Base-by-base conservation (phyloP, 1,140 invertebrate species). In the Bombus picipes region DNA sequence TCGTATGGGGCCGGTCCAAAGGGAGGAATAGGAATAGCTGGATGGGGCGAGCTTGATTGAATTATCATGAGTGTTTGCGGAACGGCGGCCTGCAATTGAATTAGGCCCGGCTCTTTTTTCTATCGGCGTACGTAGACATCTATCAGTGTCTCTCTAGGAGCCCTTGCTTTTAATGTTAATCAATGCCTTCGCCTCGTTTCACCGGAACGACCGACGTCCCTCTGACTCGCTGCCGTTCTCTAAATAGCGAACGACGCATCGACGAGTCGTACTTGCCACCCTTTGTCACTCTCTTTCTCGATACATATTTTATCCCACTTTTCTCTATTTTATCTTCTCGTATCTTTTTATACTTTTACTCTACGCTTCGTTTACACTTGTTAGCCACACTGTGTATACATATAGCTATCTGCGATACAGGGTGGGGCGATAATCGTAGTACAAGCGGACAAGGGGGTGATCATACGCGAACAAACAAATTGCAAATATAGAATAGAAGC, bases 11-110 rank as follows among this genome's bases (percentile, higher is more conserved):
- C 66, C 62, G 68, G 34, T 34, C 41, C 70, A 25, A 65, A 68
- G 82, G 83, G 88, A 70, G 77, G 88, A 85, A 81, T 78, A 59
- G 87, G 53, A 77, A 86, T 86, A 88, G 84, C 89, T 83, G 85
- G 78, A 87, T 90, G 90, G 89, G 92, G 91, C 89, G 92, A 90
- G 81, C 91, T 92, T 92, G 94, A 95, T 95, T 94, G 94, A 95
- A 95, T 95, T 95, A 95, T 95, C 94, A 94, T 93, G 94, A 95
- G 94, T 95, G 94, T 95, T 95, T 95, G 94, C 92, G 94, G 92
- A 95, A 93, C 94, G 93, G 92, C 92, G 91, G 94, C 92, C 89
- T 94, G 92, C 94, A 95, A 95, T 95, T 94, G 94, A 95, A 95
- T 95, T 95, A 95, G 91, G 91, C 81, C 88, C 77, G 83, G 78